Conservation (phyloP, 2,113 vertebrate species). For the Lampris incognitus region DNA sequence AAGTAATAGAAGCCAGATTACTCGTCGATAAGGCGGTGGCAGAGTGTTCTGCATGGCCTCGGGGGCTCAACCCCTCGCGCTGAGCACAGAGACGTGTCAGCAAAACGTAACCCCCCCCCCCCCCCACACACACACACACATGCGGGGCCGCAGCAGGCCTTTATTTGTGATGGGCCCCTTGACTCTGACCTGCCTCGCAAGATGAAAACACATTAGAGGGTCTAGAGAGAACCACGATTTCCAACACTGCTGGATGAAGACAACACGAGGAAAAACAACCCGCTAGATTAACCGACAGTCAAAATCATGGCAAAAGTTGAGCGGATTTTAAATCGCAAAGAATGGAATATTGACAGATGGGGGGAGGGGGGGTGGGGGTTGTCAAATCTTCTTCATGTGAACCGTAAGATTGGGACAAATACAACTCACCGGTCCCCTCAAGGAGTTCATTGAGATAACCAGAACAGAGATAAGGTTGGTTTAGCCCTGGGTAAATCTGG, state of each 20-base stretch:
- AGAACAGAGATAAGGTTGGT: conserved; percentile 60
- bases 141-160: too few relatives aligned
- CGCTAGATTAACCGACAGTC: conserved; percentile 25
- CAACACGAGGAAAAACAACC: conserved; percentile 10
- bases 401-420: conserved; percentile 40
- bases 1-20: conserved; percentile 77
- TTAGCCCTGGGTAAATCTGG: conserved; percentile 69
- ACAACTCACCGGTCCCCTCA: conserved; percentile 32
- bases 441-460: conserved; percentile 47
- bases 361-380: conserved; percentile 5
- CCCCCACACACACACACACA: too few relatives aligned
- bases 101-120: conserved; percentile 5
- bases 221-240: not conserved
- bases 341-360: conserved; percentile 67
- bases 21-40: conserved; percentile 62
- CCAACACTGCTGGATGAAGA: not conserved
- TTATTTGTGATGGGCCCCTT: not conserved
- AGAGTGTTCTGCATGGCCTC: conserved; percentile 42
- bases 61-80: conserved; percentile 45
- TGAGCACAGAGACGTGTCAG: conserved; percentile 43
- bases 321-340: conserved; percentile 52
- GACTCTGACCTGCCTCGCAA: not conserved
- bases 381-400: conserved; percentile 52
- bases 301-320: conserved; percentile 45
- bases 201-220: not conserved